phyloP scores from a whole-genome alignment of 1,140 invertebrate genomes.

The Bombus waltoni region DNA sequence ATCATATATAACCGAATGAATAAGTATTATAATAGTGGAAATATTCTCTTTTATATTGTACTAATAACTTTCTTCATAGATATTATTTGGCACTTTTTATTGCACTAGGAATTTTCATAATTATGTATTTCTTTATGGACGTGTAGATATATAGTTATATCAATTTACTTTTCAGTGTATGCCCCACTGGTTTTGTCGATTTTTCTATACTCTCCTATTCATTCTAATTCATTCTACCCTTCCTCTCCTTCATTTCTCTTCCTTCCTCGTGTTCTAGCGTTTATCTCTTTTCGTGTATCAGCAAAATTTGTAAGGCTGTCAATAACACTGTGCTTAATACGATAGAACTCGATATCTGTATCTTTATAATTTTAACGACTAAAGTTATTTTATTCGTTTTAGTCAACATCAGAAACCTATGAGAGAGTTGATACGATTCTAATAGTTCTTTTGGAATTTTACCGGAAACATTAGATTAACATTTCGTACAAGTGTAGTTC shows the following conservation, averaged over 20 bases:
- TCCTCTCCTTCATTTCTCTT: not conserved
- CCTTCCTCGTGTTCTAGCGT: not conserved
- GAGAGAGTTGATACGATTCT: not conserved
- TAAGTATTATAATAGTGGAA: not conserved
- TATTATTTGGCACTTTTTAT: not conserved
- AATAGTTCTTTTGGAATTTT: not conserved
- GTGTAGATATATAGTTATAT: not conserved
- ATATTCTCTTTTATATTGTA: not conserved
- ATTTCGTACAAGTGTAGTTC: not conserved
- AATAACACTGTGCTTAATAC: conserved; percentile 66
- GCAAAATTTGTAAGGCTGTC: conserved; percentile 60
- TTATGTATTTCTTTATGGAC: not conserved
- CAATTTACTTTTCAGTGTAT: not conserved
- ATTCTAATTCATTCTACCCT: too few species aligned
- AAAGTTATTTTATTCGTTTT: too few species aligned
- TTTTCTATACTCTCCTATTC: not conserved
- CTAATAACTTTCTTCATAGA: not conserved
- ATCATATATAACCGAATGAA: not conserved
- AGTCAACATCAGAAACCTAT: not conserved
- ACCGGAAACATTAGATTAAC: not conserved
- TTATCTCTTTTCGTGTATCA: not conserved
- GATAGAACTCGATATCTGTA: conserved; percentile 17
- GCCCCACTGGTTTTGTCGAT: not conserved
- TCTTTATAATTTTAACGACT: conserved; percentile 18
- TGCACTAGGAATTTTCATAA: not conserved